A percentile compares a stretch with the other conserved stretches of the same genome.
phyloP scores from a whole-genome alignment of 37 sponge, comb jelly and placozoan species.

The Crambe crambe region DNA sequence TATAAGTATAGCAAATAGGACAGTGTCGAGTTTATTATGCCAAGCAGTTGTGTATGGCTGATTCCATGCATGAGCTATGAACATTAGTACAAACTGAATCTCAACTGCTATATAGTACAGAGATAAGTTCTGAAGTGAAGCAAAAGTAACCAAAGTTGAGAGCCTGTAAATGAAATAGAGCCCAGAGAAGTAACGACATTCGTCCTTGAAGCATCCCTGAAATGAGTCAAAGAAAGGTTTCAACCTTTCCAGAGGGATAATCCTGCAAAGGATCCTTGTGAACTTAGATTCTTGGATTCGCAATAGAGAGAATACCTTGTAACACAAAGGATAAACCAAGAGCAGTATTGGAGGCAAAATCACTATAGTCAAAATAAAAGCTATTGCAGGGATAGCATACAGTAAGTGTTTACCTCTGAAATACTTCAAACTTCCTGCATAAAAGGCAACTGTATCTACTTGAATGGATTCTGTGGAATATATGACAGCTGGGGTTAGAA shows the following conservation, averaged over 20 bases:
- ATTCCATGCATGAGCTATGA: background rate
- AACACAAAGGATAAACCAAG: background rate
- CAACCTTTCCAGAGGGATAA: no score
- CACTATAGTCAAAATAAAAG: background rate
- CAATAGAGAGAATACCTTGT: background rate
- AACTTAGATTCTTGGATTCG: background rate
- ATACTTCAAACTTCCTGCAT: background rate
- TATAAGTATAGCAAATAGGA: conserved; percentile 3
- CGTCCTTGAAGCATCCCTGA: conserved; percentile 22
- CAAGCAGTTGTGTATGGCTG: conserved; percentile 17
- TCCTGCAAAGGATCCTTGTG: background rate
- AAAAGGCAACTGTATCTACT: background rate
- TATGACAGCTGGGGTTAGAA: background rate
- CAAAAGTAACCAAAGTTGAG: background rate
- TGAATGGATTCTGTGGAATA: background rate
- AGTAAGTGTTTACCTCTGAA: background rate
- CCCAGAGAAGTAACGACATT: conserved; percentile 14
- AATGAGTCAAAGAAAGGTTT: conserved; percentile 22
- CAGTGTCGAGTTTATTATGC: conserved; percentile 7
- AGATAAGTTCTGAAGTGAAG: no score
- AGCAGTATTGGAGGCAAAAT: conserved; percentile 3
- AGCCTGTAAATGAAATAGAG: no score
- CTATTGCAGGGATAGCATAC: conserved; percentile 21
- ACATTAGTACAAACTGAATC: background rate
- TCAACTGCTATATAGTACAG: background rate